Evolutionary conservation across 1,140 invertebrate genomes (phyloP).

Genomic region (Bactericera cockerelli): DNA sequence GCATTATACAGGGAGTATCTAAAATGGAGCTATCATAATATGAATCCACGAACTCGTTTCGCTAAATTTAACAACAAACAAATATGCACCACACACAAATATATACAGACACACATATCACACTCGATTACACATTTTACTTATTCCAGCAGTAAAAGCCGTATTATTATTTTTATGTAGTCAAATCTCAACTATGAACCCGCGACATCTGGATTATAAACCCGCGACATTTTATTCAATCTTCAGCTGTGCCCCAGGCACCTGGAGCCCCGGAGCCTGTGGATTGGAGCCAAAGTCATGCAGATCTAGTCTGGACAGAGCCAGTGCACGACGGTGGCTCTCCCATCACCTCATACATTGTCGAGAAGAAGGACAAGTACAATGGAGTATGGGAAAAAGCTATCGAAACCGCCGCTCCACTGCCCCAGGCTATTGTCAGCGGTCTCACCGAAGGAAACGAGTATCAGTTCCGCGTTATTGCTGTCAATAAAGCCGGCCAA

Average conservation of each 20-base stretch:
- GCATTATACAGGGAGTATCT: no score
- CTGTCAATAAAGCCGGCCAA: conserved; percentile 85
- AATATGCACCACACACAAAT: no score
- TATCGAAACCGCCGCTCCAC: conserved; percentile 53
- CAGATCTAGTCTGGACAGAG: conserved; percentile 71
- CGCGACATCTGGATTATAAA: no score
- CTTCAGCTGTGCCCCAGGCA: conserved; percentile 52
- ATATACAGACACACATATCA: no score
- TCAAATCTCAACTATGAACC: no score
- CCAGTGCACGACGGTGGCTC: conserved; percentile 75
- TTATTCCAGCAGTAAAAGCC: no score
- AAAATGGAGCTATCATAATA: no score
- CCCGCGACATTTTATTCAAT: no score
- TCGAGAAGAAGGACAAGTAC: conserved; percentile 96
- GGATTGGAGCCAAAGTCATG: conserved; percentile 84
- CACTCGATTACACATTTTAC: no score
- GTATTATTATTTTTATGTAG: no score
- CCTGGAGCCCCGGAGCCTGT: conserved; percentile 72
- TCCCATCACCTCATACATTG: conserved; percentile 83
- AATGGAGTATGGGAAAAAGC: conserved; percentile 84
- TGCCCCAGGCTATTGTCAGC: conserved; percentile 55
- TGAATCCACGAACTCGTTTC: background rate
- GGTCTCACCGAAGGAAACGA: conserved; percentile 92
- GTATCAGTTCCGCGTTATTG: conserved; percentile 96
- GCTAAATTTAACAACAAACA: no score